Conservation (phyloP, 2,113 vertebrate species). For the Zeus faber region DNA sequence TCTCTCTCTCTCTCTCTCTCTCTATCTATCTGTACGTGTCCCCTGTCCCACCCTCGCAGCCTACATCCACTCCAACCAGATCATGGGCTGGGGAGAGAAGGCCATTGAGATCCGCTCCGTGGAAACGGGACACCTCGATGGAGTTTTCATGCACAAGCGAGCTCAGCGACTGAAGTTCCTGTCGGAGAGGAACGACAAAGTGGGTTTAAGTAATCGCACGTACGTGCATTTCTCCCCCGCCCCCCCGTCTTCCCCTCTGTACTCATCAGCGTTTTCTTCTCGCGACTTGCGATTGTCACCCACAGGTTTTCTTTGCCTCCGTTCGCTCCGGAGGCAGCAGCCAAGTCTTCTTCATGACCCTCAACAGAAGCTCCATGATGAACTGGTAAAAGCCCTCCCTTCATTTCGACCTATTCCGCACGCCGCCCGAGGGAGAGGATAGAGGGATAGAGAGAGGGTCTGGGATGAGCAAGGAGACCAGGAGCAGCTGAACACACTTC, state of each 20-base stretch:
- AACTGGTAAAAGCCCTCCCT: slow-evolving; percentile 87
- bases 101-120: slow-evolving; percentile 99
- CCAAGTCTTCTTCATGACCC: slow-evolving; percentile 99
- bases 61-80: slow-evolving; percentile 99
- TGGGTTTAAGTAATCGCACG: slow-evolving; percentile 62
- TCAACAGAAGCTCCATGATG: slow-evolving; percentile 99
- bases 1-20: slow-evolving; percentile 4
- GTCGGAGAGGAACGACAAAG: slow-evolving; percentile 99
- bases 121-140: slow-evolving; percentile 99
- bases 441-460: slow-evolving; percentile 23
- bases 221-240: not conserved
- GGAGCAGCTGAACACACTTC: not conserved
- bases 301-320: slow-evolving; percentile 98
- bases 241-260: not conserved
- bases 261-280: not conserved
- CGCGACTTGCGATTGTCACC: not conserved
- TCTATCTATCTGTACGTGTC: slow-evolving; percentile 4
- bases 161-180: slow-evolving; percentile 99
- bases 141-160: slow-evolving; percentile 99
- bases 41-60: slow-evolving; percentile 76
- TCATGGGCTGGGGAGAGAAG: slow-evolving; percentile 99
- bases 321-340: slow-evolving; percentile 98
- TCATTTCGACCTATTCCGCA: slow-evolving; percentile 25
- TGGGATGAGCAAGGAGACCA: not conserved
- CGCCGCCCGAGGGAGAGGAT: slow-evolving; percentile 11